A percentile compares a stretch with the other conserved stretches of the same genome.
Evolutionary conservation across 2,113 vertebrate species (phyloP).

Genomic region (Oncorhynchus clarkii): DNA sequence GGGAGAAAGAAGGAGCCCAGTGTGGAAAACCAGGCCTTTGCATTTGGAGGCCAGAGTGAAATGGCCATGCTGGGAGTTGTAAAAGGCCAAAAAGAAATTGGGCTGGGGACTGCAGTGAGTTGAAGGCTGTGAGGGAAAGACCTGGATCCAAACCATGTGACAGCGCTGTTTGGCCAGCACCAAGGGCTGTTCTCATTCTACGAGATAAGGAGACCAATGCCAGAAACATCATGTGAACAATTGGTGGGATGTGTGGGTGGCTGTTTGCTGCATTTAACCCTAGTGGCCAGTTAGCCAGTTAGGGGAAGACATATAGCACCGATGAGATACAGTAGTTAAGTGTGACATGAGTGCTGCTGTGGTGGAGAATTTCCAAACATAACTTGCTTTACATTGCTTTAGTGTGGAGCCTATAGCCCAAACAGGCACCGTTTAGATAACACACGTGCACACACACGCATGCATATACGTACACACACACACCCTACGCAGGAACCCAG

Average conservation of each 20-base stretch:
- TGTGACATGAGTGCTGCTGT: too few relatives aligned
- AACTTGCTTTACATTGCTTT: neutral
- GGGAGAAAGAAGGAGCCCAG: neutral
- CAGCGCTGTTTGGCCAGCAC: slow-evolving; percentile 34
- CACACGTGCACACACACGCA: neutral
- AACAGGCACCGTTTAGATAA: neutral
- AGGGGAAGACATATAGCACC: too few relatives aligned
- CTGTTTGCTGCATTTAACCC: slow-evolving; percentile 20
- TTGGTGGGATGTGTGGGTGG: neutral
- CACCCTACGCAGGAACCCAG: neutral
- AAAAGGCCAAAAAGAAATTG: slow-evolving; percentile 8
- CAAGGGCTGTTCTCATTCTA: slow-evolving; percentile 50
- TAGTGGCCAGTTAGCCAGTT: slow-evolving; percentile 11
- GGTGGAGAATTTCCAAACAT: too few relatives aligned
- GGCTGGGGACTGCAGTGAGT: neutral
- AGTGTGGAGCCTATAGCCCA: neutral
- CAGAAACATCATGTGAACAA: slow-evolving; percentile 21
- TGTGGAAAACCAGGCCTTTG: neutral
- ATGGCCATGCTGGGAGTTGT: neutral
- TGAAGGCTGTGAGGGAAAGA: neutral
- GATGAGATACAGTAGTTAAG: too few relatives aligned
- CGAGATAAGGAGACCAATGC: slow-evolving; percentile 39
- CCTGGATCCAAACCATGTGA: slow-evolving; percentile 31
- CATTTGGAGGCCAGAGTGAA: neutral
- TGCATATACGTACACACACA: neutral